Evolutionary conservation across 2,113 vertebrate species (phyloP), one percentile per base, ranked within the genome.

Genomic region (Tragelaphus buxtoni): DNA sequence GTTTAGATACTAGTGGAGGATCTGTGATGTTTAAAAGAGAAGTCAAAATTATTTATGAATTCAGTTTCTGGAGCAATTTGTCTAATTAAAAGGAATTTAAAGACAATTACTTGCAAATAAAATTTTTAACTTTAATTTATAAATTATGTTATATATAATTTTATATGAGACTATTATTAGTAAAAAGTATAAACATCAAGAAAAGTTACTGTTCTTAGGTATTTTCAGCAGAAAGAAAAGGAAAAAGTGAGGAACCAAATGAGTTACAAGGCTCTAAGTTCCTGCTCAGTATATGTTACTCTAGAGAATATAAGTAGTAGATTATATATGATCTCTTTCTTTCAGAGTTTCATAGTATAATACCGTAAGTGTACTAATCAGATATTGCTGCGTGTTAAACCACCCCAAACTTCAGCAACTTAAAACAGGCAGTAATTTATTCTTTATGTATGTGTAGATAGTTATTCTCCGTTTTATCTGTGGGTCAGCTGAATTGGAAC

Each of bases 61-160:
- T 82, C 45, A 89, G 3, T 47, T 85, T 96, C 90, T n/a, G 60
- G 32, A 96, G 35, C 4, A 88, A 12, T 94, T 85, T 90, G 13
- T 92, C 32, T 95, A 49, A 94, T 81, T 79, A 30, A 93, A 92
- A 95, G 39, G 88, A 97, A 47, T 88, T 69, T 91, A 63, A 94
- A 92, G 58, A 84, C 6, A 26, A 12, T 94, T 91, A 18, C 22
- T 95, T 93, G 22, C 77, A 91, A 79, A 60, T 58, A 65, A 5
- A 69, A 85, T 45, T 94, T 81, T 83, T 74, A 60, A 72, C 72
- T 93, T 93, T 22, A 28, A 77, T 47, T 79, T 87, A 60, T 13
- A 22, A n/a, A 8, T 35, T 49, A 77, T 42, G 5, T 58, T 92
- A 47, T 28, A 39, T 87, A 58, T 93, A 84, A 76, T 83, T 94